phyloP scores from a whole-genome alignment of 2,797 vertebrate species.

The Limosa lapponica region DNA sequence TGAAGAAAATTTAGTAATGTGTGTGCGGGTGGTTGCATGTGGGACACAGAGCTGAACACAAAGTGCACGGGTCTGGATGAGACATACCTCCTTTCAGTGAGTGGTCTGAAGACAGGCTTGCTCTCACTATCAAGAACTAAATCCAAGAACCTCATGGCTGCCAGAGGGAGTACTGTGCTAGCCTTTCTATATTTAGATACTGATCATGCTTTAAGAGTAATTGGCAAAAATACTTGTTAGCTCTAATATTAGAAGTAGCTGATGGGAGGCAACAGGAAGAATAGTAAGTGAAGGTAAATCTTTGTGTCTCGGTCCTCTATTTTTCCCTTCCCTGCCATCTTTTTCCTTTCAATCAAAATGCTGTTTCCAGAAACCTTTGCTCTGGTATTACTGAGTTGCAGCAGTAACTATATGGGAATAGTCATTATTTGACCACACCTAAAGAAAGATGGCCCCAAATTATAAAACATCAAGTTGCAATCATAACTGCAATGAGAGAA shows the following conservation, averaged over 20 bases:
- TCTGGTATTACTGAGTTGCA: background rate
- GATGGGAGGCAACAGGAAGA: background rate
- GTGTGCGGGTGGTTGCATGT: background rate
- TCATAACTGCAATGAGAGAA: background rate
- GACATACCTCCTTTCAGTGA: background rate
- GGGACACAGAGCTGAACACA: background rate
- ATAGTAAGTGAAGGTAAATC: background rate
- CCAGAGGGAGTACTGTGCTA: background rate
- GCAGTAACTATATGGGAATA: background rate
- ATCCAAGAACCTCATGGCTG: background rate
- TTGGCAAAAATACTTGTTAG: background rate
- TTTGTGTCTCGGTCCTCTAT: rapidly evolving
- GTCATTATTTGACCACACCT: background rate
- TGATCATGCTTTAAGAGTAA: background rate
- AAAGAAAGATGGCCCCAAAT: background rate
- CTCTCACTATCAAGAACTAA: background rate
- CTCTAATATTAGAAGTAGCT: background rate
- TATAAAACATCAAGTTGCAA: background rate
- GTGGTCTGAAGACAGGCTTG: background rate
- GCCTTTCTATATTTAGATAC: background rate
- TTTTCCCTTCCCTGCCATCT: background rate
- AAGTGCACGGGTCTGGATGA: background rate
- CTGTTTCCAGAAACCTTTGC: background rate
- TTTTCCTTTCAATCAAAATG: background rate
- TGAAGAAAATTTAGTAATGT: background rate